phyloP scores from a whole-genome alignment of 2,888 invertebrate species.

The Glyphotaelius pellucidus region DNA sequence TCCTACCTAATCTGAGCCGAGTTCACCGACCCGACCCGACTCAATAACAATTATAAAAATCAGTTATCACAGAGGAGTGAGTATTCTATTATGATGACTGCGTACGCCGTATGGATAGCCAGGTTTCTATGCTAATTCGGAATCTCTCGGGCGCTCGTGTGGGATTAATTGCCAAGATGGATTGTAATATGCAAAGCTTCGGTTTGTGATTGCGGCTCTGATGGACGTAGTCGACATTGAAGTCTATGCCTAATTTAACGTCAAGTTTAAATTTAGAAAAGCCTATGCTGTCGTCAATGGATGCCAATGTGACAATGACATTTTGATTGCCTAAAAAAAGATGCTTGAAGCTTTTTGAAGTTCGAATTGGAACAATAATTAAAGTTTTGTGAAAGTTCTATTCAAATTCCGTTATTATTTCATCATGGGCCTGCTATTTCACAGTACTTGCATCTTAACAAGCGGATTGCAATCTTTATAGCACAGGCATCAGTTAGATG shows the following conservation, averaged over 20 bases:
- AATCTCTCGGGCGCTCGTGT: neutral
- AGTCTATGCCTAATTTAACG: neutral
- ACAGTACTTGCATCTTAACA: too few relatives aligned
- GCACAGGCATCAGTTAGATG: too few relatives aligned
- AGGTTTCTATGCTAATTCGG: neutral
- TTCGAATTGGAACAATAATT: too few relatives aligned
- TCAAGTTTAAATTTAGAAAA: neutral
- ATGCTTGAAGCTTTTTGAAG: neutral
- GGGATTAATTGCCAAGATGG: neutral
- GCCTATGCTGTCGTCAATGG: neutral
- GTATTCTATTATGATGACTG: neutral
- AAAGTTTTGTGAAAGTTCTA: too few relatives aligned
- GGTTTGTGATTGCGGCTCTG: neutral
- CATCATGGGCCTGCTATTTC: too few relatives aligned
- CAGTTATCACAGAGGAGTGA: neutral
- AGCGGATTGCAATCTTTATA: too few relatives aligned
- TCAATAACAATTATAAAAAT: neutral
- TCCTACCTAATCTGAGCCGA: neutral
- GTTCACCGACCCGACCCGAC: neutral
- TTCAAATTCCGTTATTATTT: too few relatives aligned
- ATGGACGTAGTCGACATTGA: neutral
- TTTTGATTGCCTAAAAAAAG: neutral
- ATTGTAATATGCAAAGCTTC: neutral
- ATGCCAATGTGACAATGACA: neutral
- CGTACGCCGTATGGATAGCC: neutral